These are phyloP conservation scores for Polydrusus tereticollis DNA, from an alignment of 2,888 invertebrate genomes.

Conservation along the genomic window DNA sequence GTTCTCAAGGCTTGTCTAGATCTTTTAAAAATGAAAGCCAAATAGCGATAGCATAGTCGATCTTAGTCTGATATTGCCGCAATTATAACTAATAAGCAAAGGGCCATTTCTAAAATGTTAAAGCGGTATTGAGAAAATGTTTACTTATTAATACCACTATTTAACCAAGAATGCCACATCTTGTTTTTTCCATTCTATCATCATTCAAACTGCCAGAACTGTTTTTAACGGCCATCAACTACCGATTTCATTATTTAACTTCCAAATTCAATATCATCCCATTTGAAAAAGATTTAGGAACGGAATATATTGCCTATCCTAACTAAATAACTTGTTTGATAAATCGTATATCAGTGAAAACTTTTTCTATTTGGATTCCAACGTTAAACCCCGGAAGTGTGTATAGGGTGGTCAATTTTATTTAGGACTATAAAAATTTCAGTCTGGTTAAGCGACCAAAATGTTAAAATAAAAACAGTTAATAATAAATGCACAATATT, in stretches of 20 bases:
- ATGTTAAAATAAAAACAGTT: too few relatives aligned
- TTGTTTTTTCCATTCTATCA: slow-evolving; percentile 14
- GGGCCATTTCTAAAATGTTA: too few relatives aligned
- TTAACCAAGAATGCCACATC: background rate
- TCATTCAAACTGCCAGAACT: slow-evolving; percentile 38
- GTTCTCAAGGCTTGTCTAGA: too few relatives aligned
- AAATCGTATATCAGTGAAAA: slow-evolving; percentile 25
- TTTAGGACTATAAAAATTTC: too few relatives aligned
- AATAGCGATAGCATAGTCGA: too few relatives aligned
- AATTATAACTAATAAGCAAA: too few relatives aligned
- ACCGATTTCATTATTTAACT: slow-evolving; percentile 38
- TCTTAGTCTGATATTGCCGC: too few relatives aligned
- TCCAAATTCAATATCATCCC: slow-evolving; percentile 41
- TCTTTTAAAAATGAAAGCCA: too few relatives aligned
- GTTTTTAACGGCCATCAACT: slow-evolving; percentile 39
- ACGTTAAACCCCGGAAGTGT: background rate
- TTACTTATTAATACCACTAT: background rate
- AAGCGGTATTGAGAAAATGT: too few relatives aligned
- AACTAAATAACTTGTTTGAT: slow-evolving; percentile 44
- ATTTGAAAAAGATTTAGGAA: slow-evolving; percentile 41
- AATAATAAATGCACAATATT: too few relatives aligned
- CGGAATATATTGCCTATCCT: slow-evolving; percentile 33
- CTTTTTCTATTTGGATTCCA: slow-evolving; percentile 10
- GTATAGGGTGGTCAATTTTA: background rate
- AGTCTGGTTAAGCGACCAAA: too few relatives aligned